Conservation (phyloP, 2,797 vertebrate species). For the Leuciscus waleckii region DNA sequence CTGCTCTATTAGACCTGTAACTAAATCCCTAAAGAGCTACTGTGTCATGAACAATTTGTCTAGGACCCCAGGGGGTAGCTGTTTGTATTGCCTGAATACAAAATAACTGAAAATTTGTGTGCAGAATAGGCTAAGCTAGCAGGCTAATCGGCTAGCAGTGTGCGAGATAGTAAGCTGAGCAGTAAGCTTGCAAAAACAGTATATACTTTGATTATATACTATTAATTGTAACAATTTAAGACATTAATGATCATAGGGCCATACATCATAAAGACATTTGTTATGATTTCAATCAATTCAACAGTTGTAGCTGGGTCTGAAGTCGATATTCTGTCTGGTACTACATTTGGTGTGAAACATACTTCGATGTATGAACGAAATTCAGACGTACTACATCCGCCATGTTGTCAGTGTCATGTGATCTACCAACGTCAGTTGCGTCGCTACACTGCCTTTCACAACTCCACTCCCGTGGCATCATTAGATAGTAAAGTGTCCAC, state of each 20-base stretch:
- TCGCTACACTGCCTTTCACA: not conserved
- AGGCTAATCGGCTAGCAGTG: not conserved
- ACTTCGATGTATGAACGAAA: not conserved
- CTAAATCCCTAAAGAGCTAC: conserved; percentile 4
- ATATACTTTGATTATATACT: not conserved
- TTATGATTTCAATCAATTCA: too few species aligned
- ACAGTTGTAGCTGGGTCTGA: not conserved
- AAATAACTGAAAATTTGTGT: not conserved
- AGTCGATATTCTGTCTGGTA: not conserved
- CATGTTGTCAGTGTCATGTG: not conserved
- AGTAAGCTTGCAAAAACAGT: not conserved
- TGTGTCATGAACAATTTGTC: not conserved
- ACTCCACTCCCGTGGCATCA: not conserved
- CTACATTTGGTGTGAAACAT: not conserved
- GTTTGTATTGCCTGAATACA: not conserved
- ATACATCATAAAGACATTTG: not conserved
- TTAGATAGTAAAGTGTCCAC: too few species aligned
- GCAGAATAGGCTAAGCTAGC: not conserved
- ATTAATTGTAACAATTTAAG: not conserved
- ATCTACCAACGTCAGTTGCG: not conserved
- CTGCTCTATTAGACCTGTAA: conserved; percentile 8
- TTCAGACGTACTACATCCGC: not conserved
- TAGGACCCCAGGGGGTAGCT: not conserved
- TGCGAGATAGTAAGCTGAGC: not conserved
- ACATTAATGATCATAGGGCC: not conserved